Evolutionary conservation across 2,797 vertebrate genomes (phyloP).

Genomic region (Pelochelys cantorii): DNA sequence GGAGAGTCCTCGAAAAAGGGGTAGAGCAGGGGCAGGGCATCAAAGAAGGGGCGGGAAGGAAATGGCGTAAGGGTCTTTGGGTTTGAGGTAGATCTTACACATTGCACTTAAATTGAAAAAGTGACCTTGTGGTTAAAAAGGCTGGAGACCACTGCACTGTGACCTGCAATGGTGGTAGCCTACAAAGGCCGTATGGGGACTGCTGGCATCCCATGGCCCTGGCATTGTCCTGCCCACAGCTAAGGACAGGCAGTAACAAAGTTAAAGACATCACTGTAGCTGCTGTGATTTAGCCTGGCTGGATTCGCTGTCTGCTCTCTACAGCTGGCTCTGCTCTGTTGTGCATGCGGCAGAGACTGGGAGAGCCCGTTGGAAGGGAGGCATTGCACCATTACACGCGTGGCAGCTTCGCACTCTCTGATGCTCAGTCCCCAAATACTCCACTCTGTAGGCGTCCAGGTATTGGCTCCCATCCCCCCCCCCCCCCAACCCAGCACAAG

Average conservation of each 20-base stretch:
- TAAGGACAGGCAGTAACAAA: not conserved
- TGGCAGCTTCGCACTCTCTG: rapidly evolving
- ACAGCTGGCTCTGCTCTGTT: not conserved
- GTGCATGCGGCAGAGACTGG: not conserved
- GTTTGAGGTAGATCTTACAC: too few relatives aligned
- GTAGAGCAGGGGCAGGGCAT: too few relatives aligned
- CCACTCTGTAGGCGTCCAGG: not conserved
- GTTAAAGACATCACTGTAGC: not conserved
- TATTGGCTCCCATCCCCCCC: not conserved
- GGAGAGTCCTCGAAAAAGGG: too few relatives aligned
- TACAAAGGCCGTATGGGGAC: not conserved
- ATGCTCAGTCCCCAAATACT: not conserved
- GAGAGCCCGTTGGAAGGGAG: not conserved
- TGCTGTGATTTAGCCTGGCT: not conserved
- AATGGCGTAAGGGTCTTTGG: too few relatives aligned
- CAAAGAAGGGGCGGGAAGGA: too few relatives aligned
- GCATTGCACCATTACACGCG: not conserved
- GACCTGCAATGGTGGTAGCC: not conserved
- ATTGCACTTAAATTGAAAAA: too few relatives aligned
- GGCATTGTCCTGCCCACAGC: not conserved
- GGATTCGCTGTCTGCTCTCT: not conserved
- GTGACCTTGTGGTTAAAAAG: too few relatives aligned
- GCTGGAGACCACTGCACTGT: not conserved
- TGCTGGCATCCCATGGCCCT: not conserved
- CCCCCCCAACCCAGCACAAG: not conserved